Conservation (phyloP, 1,140 invertebrate species). For the Akabosia matsudoensis region DNA sequence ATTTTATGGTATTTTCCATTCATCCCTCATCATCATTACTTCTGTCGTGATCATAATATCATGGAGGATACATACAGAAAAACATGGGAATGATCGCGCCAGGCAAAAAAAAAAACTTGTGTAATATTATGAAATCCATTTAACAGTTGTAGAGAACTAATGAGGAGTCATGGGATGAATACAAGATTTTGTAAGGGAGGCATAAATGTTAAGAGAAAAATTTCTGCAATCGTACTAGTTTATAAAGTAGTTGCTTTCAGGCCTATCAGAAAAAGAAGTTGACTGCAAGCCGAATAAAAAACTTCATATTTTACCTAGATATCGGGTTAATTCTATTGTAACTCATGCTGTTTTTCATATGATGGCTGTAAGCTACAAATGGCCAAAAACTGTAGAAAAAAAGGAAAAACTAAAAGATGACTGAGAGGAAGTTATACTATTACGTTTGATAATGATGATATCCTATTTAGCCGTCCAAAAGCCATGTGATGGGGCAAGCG, state of each 20-base stretch:
- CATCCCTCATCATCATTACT: conserved; percentile 14
- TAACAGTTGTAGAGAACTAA: conserved; percentile 16
- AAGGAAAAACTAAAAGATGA: background rate
- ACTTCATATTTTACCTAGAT: too few species aligned
- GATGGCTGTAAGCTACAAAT: background rate
- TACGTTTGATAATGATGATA: conserved; percentile 9
- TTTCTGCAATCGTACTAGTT: background rate
- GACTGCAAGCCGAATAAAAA: too few species aligned
- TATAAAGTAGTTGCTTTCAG: too few species aligned
- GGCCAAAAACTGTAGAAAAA: background rate
- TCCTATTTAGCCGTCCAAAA: conserved; percentile 16
- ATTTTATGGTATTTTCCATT: too few species aligned
- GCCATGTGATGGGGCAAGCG: background rate
- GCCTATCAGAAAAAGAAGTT: too few species aligned
- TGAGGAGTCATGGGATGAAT: conserved; percentile 21
- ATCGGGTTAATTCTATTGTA: too few species aligned
- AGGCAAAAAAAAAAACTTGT: background rate
- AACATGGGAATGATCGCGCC: conserved; percentile 2
- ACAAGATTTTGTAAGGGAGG: background rate
- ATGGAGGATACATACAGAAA: background rate
- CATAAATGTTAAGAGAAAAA: background rate
- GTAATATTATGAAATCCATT: conserved; percentile 8
- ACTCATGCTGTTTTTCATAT: too few species aligned
- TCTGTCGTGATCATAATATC: background rate
- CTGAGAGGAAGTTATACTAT: conserved; percentile 4